Percentiles rank a stretch among this genome's conserved stretches.
Conservation (phyloP, 2,113 vertebrate genomes). For the Okapia johnstoni region DNA sequence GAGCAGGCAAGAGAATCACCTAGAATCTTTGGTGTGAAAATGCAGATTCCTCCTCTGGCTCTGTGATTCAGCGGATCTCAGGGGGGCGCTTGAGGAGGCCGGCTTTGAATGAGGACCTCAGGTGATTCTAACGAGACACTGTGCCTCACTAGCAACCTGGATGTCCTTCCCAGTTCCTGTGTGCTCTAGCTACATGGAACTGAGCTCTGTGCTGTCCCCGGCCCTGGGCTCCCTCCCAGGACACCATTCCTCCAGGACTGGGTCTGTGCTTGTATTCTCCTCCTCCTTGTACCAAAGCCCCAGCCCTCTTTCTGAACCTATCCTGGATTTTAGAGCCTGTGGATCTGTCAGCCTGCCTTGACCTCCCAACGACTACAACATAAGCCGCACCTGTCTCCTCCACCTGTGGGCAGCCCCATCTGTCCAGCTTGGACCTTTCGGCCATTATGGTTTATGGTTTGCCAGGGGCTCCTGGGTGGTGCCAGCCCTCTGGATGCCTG, state of each 20-base stretch:
- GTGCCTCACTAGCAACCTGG: fast-evolving
- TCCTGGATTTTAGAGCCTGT: no score
- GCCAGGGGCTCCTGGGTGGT: not conserved
- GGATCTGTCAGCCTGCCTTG: no score
- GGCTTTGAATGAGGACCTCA: not conserved
- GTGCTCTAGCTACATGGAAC: not conserved
- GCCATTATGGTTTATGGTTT: no score
- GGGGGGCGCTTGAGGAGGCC: no score
- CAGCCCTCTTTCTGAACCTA: no score
- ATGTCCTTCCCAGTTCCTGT: not conserved
- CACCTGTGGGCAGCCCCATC: fast-evolving
- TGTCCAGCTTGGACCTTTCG: not conserved
- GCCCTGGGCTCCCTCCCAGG: not conserved
- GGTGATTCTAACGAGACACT: not conserved
- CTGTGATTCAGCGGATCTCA: not conserved
- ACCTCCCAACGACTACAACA: not conserved
- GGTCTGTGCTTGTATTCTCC: no score
- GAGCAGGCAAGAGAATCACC: not conserved
- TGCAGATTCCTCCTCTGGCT: no score
- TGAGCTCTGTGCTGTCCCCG: not conserved
- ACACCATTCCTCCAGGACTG: fast-evolving
- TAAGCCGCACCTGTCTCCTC: no score
- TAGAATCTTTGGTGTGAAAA: not conserved
- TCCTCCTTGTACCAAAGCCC: not conserved
- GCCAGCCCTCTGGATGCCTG: not conserved